Conservation (phyloP, 1,140 invertebrate species). For the Trachelipus rathkii region DNA sequence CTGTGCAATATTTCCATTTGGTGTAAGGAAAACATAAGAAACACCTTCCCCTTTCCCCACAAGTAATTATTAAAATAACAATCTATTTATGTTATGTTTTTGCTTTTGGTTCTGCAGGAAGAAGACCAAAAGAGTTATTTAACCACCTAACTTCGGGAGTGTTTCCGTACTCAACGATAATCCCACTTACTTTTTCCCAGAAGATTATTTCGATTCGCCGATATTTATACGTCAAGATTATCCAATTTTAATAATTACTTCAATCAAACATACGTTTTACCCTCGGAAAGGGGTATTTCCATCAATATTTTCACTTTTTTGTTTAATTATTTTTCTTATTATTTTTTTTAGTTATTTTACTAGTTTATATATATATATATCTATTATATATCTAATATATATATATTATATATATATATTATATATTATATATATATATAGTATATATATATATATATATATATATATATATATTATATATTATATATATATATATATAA, state of each 20-base stretch:
- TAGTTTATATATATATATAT: not conserved
- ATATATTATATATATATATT: too few relatives aligned
- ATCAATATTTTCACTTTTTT: slow-evolving; percentile 89
- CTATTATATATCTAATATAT: too few relatives aligned
- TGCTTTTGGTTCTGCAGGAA: slow-evolving; percentile 58
- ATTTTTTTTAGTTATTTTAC: too few relatives aligned
- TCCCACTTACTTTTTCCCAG: slow-evolving; percentile 93
- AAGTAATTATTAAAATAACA: too few relatives aligned
- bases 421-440: too few relatives aligned
- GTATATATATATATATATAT: too few relatives aligned
- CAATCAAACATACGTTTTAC: slow-evolving; percentile 88
- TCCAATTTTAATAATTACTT: slow-evolving; percentile 89
- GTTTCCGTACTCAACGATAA: slow-evolving; percentile 97
- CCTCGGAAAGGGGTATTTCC: slow-evolving; percentile 89
- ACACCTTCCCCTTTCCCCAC: too few relatives aligned
- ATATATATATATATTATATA: too few relatives aligned
- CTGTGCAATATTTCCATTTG: too few relatives aligned
- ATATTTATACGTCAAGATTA: slow-evolving; percentile 91
- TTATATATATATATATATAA: too few relatives aligned
- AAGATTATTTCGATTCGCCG: slow-evolving; percentile 86
- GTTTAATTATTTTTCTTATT: slow-evolving; percentile 54
- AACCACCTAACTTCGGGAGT: slow-evolving; percentile 92
- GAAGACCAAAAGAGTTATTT: slow-evolving; percentile 82
- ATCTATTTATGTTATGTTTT: slow-evolving; percentile 6
- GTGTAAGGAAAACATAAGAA: too few relatives aligned